A percentile compares a stretch with the other conserved stretches of the same genome.
These are phyloP conservation scores for Micrasema minimum DNA, from an alignment of 1,140 invertebrate genomes.

Conservation along the genomic window DNA sequence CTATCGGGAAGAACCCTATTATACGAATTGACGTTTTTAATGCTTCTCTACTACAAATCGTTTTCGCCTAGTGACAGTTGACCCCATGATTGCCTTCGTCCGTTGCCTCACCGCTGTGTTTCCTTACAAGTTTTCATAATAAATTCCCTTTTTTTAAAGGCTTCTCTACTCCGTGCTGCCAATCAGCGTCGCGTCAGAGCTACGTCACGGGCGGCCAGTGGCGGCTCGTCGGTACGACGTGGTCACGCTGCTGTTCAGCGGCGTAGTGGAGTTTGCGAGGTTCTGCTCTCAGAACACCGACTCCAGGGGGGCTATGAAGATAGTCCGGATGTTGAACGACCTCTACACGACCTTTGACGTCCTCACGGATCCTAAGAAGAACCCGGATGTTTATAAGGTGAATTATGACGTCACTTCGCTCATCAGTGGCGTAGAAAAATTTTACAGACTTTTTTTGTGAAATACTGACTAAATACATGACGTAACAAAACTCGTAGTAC, in stretches of 20 bases:
- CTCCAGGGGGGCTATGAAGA: conserved; percentile 90
- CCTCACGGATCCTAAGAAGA: conserved; percentile 89
- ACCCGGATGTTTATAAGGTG: conserved; percentile 96
- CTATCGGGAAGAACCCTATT: too few species aligned
- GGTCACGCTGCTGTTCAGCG: conserved; percentile 93
- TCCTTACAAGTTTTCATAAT: too few species aligned
- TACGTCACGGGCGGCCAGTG: conserved; percentile 89
- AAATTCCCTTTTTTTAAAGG: conserved; percentile 67
- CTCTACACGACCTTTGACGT: conserved; percentile 92
- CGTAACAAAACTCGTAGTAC: too few species aligned
- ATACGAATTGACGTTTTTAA: too few species aligned
- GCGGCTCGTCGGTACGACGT: conserved; percentile 86
- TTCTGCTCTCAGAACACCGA: conserved; percentile 89
- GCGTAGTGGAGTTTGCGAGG: conserved; percentile 91
- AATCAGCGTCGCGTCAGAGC: conserved; percentile 90
- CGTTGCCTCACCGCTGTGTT: too few species aligned
- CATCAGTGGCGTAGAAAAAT: too few species aligned
- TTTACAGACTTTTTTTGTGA: too few species aligned
- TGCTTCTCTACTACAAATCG: too few species aligned
- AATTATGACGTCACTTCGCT: too few species aligned
- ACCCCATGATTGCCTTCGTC: too few species aligned
- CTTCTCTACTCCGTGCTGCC: conserved; percentile 94
- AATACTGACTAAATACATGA: too few species aligned
- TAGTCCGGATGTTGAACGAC: conserved; percentile 90
- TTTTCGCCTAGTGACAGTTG: too few species aligned